These are phyloP conservation scores for Drosophila ironensis DNA, from an alignment of 1,140 invertebrate species.

Conservation along the genomic window DNA sequence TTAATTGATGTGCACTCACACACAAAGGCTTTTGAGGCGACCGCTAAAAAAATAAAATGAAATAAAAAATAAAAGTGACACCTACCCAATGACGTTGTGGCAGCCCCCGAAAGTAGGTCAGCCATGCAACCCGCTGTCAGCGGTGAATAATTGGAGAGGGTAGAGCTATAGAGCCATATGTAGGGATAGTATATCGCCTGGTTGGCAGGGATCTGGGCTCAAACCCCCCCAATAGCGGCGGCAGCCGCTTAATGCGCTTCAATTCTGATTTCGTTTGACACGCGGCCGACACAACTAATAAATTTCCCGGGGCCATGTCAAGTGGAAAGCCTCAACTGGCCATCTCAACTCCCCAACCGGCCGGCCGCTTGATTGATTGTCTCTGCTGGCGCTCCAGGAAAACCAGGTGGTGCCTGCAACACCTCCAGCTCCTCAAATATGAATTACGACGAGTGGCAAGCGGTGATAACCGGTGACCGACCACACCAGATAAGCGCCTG, in stretches of 20 bases:
- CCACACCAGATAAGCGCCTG: slow-evolving; percentile 74
- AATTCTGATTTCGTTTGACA: slow-evolving; percentile 73
- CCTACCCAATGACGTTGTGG: slow-evolving; percentile 29
- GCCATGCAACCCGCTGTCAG: slow-evolving; percentile 75
- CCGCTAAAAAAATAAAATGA: slow-evolving; percentile 54
- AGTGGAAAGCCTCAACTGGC: slow-evolving; percentile 34
- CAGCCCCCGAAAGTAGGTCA: slow-evolving; percentile 63
- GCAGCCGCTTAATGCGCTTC: slow-evolving; percentile 61
- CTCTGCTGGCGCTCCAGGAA: slow-evolving; percentile 56
- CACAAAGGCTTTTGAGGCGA: slow-evolving; percentile 71
- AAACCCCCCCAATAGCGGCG: not conserved
- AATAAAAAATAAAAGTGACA: slow-evolving; percentile 60
- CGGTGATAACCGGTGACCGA: slow-evolving; percentile 43
- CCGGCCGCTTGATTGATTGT: slow-evolving; percentile 54
- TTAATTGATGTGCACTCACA: slow-evolving; percentile 76
- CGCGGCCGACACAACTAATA: slow-evolving; percentile 73
- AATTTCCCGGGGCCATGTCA: slow-evolving; percentile 49
- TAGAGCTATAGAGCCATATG: too few species aligned
- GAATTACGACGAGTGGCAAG: slow-evolving; percentile 57
- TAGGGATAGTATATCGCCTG: not conserved
- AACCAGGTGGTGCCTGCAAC: too few species aligned
- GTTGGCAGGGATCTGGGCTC: not conserved
- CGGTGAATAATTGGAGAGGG: slow-evolving; percentile 66
- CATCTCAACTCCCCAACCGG: slow-evolving; percentile 13
- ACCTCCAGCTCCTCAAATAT: slow-evolving; percentile 18